Percentiles rank a stretch among this genome's conserved stretches.
Evolutionary conservation across 2,797 vertebrate species (phyloP).

Genomic region (Falco novaeseelandiae): DNA sequence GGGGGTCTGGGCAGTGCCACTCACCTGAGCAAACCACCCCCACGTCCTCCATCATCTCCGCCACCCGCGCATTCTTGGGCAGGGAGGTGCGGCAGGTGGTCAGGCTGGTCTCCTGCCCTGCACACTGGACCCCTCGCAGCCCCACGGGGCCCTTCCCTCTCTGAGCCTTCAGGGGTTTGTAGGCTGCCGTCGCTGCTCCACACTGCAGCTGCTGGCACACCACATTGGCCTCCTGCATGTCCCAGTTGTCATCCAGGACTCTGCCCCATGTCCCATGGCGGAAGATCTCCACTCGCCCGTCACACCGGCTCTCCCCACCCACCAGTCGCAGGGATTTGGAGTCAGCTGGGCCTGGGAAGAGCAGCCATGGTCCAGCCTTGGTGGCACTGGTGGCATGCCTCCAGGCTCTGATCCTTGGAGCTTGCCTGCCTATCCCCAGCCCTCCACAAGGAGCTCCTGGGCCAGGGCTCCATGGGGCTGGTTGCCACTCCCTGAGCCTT

Average conservation of each 20-base stretch:
- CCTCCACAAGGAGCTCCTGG: neutral
- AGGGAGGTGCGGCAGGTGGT: neutral
- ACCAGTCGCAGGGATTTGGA: neutral
- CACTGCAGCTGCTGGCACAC: neutral
- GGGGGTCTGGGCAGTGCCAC: neutral
- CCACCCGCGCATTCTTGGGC: accelerated
- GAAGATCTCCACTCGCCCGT: neutral
- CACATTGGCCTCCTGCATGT: neutral
- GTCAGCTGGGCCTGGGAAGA: neutral
- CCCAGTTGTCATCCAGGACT: neutral
- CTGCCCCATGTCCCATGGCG: neutral
- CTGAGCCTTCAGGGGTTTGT: neutral
- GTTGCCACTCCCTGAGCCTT: neutral
- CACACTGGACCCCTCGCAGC: neutral
- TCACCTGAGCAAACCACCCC: neutral
- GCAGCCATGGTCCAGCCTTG: neutral
- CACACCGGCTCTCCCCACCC: neutral
- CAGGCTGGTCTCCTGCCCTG: neutral
- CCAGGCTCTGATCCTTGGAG: neutral
- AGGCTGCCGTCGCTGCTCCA: neutral
- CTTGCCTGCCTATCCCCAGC: too few species aligned
- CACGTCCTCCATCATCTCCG: neutral
- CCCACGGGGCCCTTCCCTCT: neutral
- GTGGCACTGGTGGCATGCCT: accelerated
- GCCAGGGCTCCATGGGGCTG: neutral